phyloP scores from a whole-genome alignment of 2,113 vertebrate species.

The Leptodactylus fuscus region DNA sequence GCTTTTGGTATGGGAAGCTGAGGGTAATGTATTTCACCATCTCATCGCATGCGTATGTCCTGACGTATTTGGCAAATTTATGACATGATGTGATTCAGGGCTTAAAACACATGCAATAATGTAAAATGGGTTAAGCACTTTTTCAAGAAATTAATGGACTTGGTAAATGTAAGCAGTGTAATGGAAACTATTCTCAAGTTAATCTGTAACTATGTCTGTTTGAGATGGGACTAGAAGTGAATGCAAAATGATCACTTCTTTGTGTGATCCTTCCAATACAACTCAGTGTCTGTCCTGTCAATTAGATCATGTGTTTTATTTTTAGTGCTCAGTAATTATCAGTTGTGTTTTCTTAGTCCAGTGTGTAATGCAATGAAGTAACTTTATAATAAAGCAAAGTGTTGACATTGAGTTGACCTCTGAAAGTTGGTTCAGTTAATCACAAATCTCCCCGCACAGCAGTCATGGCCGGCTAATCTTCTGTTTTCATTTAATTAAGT shows the following conservation, averaged over 20 bases:
- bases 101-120: background rate
- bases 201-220: constrained; percentile 33
- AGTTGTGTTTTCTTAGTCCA: constrained; percentile 19
- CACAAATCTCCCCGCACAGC: constrained; percentile 78
- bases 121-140: background rate
- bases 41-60: too few relatives aligned
- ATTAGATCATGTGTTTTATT: background rate
- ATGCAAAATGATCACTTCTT: background rate
- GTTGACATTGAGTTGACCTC: constrained; percentile 87
- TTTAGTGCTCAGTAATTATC: constrained; percentile 25
- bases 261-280: background rate
- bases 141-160: background rate
- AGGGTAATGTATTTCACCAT: too few relatives aligned
- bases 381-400: constrained; percentile 64
- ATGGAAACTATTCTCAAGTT: constrained; percentile 36
- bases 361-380: constrained; percentile 38
- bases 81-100: too few relatives aligned
- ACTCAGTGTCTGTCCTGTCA: background rate
- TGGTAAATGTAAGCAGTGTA: background rate
- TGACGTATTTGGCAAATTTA: too few relatives aligned
- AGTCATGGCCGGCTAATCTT: constrained; percentile 79
- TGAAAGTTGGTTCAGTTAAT: constrained; percentile 85
- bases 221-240: constrained; percentile 26
- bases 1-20: too few relatives aligned
- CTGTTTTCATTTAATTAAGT: constrained; percentile 69